phyloP scores from a whole-genome alignment of 2,797 vertebrate genomes.

The Neosilurus mollespiculum region DNA sequence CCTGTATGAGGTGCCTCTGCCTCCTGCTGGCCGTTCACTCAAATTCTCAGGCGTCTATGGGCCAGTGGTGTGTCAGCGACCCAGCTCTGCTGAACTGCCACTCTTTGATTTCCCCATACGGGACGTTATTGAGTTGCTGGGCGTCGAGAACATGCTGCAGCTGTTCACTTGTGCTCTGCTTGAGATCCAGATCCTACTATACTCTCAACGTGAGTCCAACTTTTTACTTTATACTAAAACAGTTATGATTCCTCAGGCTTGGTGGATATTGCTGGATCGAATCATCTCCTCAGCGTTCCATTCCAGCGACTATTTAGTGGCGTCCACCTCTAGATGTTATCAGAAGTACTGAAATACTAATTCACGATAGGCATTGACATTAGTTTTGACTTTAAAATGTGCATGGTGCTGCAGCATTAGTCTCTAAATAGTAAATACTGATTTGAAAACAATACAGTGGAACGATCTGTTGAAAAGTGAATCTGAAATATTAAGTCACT shows the following conservation, averaged over 20 bases:
- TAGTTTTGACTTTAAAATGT: neutral
- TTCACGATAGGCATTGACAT: neutral
- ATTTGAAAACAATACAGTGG: neutral
- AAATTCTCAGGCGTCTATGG: slow-evolving; percentile 96
- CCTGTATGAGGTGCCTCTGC: slow-evolving; percentile 95
- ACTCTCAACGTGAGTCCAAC: slow-evolving; percentile 91
- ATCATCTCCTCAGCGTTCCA: no score
- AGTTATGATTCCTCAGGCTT: no score
- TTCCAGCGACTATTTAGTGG: no score
- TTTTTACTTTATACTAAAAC: neutral
- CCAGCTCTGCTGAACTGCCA: slow-evolving; percentile 90
- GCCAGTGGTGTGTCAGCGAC: slow-evolving; percentile 93
- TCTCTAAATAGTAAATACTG: neutral
- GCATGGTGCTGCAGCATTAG: neutral
- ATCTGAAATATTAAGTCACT: neutral
- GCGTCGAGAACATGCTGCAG: slow-evolving; percentile 94
- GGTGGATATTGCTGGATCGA: no score
- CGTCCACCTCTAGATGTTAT: neutral
- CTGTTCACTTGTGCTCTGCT: slow-evolving; percentile 97
- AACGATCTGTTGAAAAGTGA: no score
- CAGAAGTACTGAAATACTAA: neutral
- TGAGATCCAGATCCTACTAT: slow-evolving; percentile 98
- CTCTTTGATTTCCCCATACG: slow-evolving; percentile 92
- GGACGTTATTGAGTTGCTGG: slow-evolving; percentile 91
- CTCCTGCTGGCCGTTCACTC: slow-evolving; percentile 90